Percentiles rank a stretch among this genome's conserved stretches.
Conservation (phyloP, 2,797 vertebrate genomes). For the Limosa lapponica region DNA sequence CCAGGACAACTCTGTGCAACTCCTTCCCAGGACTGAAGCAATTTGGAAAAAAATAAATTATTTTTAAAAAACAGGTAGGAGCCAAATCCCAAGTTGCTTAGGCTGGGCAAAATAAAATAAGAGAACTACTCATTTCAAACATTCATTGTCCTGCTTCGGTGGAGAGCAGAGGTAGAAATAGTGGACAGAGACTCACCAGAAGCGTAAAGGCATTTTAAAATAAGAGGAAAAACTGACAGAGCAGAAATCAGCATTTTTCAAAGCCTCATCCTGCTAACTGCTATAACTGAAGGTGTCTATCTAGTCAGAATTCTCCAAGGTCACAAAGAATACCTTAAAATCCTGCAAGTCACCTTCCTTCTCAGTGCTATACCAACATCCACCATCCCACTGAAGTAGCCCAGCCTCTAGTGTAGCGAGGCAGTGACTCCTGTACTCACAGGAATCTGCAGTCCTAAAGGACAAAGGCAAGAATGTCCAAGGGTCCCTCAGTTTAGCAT, state of each 20-base stretch:
- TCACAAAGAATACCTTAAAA: neutral
- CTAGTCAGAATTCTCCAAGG: neutral
- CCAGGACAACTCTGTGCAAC: neutral
- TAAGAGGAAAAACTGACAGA: neutral
- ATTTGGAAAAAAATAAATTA: neutral
- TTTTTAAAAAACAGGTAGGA: neutral
- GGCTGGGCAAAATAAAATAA: neutral
- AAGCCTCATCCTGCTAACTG: neutral
- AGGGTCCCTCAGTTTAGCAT: neutral
- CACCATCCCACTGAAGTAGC: neutral
- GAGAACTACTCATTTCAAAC: neutral
- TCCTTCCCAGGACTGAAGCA: neutral
- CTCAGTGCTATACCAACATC: neutral
- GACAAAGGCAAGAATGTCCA: neutral
- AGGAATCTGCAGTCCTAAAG: neutral
- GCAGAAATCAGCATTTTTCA: neutral
- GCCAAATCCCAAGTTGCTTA: neutral
- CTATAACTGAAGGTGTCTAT: neutral
- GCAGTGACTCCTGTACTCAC: neutral
- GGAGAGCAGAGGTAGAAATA: slow-evolving; percentile 15
- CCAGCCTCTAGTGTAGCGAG: neutral
- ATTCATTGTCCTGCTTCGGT: neutral
- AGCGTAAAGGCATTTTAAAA: slow-evolving; percentile 16
- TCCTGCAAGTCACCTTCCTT: neutral
- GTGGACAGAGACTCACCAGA: neutral